Evolutionary conservation across 35 echinoderm and acorn worm species (phyloP), one percentile per base, ranked within the genome.

Genomic region (Patiria miniata): DNA sequence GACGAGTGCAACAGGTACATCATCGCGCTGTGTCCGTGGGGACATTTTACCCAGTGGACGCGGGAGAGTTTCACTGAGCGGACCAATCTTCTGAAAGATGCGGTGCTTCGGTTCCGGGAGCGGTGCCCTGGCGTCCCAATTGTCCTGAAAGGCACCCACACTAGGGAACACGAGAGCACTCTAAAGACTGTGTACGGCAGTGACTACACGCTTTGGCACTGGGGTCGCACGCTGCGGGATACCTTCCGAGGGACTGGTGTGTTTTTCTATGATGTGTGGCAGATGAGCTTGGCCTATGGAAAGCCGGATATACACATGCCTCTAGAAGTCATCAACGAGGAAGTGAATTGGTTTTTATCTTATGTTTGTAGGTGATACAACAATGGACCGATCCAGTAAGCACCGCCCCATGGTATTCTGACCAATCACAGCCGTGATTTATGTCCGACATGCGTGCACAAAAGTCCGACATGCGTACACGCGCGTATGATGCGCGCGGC

Each of bases 291-390:
- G n/a, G 60, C 92, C 0, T 93, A 93, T 47, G 69, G 40, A 36
- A 78, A 30, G 8, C 88, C 56, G 38, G 89, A 89, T 38, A 93
- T 93, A 37, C 92, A 93, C 53, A 93, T 93, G 92, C 92, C 92
- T 21, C 32, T 79, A 37, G 73, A 79, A 61, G 92, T 93, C 39
- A 78, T 89, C 8, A 40, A 79, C 21, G 79, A 93, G 68, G 92
- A 93, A 73, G 15, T 89, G 17, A 79, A 73, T 37, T 73, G 88
- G 38, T 93, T 89, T 47, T 79, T 93, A 7, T 93, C 92, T 5
- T 82, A 93, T 38, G 52, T 89, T 73, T 93, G 92, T 51, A 69
- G 34, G 34, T 69, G 61, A 69, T 47, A 47, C 4, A 47, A 47
- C n/a, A n/a, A n/a, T n/a, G n/a, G n/a, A n/a, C n/a, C n/a, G n/a